Conservation (phyloP, 2,888 invertebrate species). For the Thereva nobilitata region DNA sequence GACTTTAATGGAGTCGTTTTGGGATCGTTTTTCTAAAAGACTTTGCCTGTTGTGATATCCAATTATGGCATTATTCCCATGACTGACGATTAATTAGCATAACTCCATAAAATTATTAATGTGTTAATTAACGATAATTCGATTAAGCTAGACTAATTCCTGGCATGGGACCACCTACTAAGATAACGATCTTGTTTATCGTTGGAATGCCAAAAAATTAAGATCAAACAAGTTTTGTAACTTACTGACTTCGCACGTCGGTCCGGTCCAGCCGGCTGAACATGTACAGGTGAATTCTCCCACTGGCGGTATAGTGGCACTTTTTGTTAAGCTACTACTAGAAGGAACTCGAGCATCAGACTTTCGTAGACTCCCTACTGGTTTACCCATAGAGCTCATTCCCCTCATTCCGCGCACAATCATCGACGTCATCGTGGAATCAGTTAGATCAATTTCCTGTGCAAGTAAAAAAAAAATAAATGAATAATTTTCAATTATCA, state of each 20-base stretch:
- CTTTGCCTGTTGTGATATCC: not conserved
- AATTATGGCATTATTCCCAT: conserved; percentile 26
- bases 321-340: conserved; percentile 37
- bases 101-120: conserved; percentile 28
- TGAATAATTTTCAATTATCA: not conserved
- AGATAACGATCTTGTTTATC: conserved; percentile 5
- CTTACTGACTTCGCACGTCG: conserved; percentile 76
- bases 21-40: not conserved
- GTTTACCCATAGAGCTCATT: conserved; percentile 59
- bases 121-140: conserved; percentile 33
- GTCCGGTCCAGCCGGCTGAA: conserved; percentile 81
- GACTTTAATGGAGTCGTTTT: conserved; percentile 3
- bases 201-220: conserved; percentile 7
- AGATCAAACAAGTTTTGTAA: conserved; percentile 41
- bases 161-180: conserved; percentile 14
- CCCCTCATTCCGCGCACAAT: conserved; percentile 70
- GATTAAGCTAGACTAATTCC: conserved; percentile 18
- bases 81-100: conserved; percentile 27
- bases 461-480: not conserved
- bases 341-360: conserved; percentile 43
- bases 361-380: conserved; percentile 53
- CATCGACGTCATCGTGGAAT: conserved; percentile 44
- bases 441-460: conserved; percentile 42
- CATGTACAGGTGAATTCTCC: conserved; percentile 77
- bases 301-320: conserved; percentile 47